Percentiles rank a stretch among this genome's conserved stretches.
Evolutionary conservation across 2,797 vertebrate species (phyloP).

Genomic region (Acropternis orthonyx): DNA sequence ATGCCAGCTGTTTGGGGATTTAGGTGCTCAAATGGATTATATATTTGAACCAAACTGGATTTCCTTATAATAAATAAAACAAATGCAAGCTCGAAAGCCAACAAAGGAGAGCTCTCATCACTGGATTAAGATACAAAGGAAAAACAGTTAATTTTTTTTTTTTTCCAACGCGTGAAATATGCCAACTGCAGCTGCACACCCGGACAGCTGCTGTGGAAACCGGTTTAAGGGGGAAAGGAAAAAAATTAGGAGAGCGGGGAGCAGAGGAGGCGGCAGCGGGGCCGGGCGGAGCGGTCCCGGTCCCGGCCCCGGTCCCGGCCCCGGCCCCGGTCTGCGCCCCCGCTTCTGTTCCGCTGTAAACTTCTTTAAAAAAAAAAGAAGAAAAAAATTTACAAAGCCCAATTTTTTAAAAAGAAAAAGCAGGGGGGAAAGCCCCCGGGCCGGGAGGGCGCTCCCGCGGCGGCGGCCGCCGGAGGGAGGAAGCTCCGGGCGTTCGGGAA

Average conservation of each 20-base stretch:
- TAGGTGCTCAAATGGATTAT: slow-evolving; percentile 72
- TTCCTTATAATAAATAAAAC: slow-evolving; percentile 69
- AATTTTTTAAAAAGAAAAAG: not conserved
- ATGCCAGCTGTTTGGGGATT: slow-evolving; percentile 71
- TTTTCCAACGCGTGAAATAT: slow-evolving; percentile 12
- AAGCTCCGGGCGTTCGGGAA: not conserved
- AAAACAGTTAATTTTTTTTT: slow-evolving; percentile 65
- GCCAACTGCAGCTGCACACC: slow-evolving; percentile 26
- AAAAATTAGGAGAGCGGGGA: not conserved
- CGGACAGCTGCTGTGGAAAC: slow-evolving; percentile 2
- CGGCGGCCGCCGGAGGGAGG: not conserved
- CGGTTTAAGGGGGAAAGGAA: not conserved
- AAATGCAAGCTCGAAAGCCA: slow-evolving; percentile 62
- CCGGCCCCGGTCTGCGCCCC: not conserved
- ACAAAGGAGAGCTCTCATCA: slow-evolving; percentile 52
- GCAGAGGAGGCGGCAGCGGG: not conserved
- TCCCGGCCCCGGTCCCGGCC: not conserved
- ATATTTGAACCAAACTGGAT: slow-evolving; percentile 70
- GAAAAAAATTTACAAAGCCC: not conserved
- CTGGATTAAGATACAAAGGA: slow-evolving; percentile 60
- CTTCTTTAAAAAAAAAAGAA: not conserved
- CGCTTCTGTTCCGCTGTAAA: not conserved
- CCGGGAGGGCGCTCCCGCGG: not conserved
- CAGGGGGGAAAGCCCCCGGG: not conserved
- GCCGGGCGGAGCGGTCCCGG: not conserved